Evolutionary conservation across 2,113 vertebrate species (phyloP).

Genomic region (Rhinogobius similis): DNA sequence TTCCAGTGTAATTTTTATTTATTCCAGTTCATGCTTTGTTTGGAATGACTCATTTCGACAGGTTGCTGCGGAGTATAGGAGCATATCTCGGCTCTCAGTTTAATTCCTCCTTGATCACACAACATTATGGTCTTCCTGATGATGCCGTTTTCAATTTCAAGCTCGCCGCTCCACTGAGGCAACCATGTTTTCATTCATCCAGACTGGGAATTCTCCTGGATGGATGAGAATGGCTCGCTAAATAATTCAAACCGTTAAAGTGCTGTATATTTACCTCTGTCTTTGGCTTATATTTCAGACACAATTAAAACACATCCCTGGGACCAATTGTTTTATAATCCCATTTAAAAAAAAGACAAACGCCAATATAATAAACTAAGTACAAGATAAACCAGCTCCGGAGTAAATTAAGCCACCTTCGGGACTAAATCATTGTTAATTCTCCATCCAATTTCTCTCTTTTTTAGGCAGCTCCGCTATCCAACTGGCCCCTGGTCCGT

Average conservation of each 20-base stretch:
- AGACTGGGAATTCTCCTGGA: neutral
- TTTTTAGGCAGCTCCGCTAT: conserved; percentile 54
- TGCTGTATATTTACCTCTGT: neutral
- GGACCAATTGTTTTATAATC: neutral
- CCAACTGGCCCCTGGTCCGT: conserved; percentile 49
- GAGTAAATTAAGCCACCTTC: conserved; percentile 3
- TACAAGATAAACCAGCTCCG: neutral
- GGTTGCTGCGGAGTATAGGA: no score
- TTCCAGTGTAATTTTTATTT: no score
- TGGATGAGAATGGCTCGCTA: no score
- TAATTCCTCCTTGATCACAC: no score
- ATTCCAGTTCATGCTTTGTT: no score
- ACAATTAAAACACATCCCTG: neutral
- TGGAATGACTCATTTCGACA: no score
- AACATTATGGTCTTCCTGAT: neutral
- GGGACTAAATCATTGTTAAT: conserved; percentile 43
- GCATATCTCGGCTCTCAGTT: no score
- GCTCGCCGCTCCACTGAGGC: neutral
- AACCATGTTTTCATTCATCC: neutral
- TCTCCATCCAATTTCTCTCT: conserved; percentile 34
- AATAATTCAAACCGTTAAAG: neutral
- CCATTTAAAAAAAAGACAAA: neutral
- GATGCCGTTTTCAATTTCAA: neutral
- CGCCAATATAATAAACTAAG: neutral
- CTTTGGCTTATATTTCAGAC: neutral